Evolutionary conservation across 2,888 invertebrate species (phyloP), one percentile per base, ranked within the genome.

Genomic region (Argynnis bischoffii): DNA sequence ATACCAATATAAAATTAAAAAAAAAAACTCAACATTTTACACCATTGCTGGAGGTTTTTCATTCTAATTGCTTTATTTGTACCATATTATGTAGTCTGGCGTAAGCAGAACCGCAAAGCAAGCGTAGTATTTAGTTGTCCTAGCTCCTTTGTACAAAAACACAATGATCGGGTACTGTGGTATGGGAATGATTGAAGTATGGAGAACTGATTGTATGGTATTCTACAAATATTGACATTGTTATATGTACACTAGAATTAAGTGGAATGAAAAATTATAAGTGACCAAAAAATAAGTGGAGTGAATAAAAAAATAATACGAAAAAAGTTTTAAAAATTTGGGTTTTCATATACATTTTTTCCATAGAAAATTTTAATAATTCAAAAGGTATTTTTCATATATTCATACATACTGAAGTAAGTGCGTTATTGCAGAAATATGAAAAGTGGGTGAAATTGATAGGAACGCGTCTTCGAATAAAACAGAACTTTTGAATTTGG

Each of bases 31-130:
- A n/a, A 15, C 13, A 31, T 55, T 35, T 13, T 41, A 18, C 15
- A 47, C 47, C 26, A 26, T n/a, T 26, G 6, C 18, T 26, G 21
- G 35, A 41, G 11, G 35, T 18, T 11, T 16, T n/a, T 48, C 3
- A 21, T 31, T 15, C 15, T 35, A 46, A 16, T 64, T 18, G 57
- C 26, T 26, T 26, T 4, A 53, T 53, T 26, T 55, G 18, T 26
- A 41, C 64, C 55, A 60, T 60, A 61, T 69, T 53, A n/a, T 51
- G 53, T 69, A 60, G 64, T 69, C 63, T 69, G 65, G 71, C 71
- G 65, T 53, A 74, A 74, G 74, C 74, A 64, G 69, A 71, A 71
- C 71, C 71, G 71, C 74, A 65, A 74, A 74, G 74, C 74, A 74
- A 72, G 74, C 74, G 66, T 65, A 71, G 48, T 63, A 66, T 64